These are phyloP conservation scores for Molossus alvarezi DNA, from an alignment of 2,797 vertebrate genomes.

Conservation along the genomic window DNA sequence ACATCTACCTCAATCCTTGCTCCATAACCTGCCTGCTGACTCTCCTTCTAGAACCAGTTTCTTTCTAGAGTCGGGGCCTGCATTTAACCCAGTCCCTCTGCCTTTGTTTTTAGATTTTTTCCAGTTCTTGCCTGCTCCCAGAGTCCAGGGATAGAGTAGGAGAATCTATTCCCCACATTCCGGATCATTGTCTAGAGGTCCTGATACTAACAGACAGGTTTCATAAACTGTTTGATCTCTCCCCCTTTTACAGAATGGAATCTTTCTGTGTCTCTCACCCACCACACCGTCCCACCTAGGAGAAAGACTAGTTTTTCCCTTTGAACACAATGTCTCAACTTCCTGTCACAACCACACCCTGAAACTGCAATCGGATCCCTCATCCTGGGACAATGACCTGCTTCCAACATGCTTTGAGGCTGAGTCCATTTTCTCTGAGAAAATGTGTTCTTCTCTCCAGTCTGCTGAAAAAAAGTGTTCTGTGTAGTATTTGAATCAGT, in stretches of 20 bases:
- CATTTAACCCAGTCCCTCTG: neutral
- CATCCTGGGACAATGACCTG: neutral
- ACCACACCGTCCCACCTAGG: neutral
- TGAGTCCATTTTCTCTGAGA: neutral
- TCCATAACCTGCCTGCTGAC: neutral
- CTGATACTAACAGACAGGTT: neutral
- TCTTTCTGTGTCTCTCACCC: neutral
- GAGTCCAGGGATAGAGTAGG: accelerated
- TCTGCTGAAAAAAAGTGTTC: neutral
- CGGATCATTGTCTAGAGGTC: neutral
- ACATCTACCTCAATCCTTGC: neutral
- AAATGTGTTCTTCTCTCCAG: neutral
- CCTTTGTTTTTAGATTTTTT: neutral
- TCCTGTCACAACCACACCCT: neutral
- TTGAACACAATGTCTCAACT: neutral
- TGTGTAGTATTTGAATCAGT: neutral
- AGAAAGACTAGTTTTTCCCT: neutral
- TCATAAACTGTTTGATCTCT: neutral
- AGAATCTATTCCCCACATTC: neutral
- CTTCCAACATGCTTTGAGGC: neutral
- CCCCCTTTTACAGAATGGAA: neutral
- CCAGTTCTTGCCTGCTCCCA: neutral
- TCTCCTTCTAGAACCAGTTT: neutral
- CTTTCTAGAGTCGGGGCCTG: neutral
- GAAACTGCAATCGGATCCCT: neutral